Percentiles rank a stretch among this genome's conserved stretches.
These are phyloP conservation scores for Enteromius radiatus DNA, from an alignment of 2,797 vertebrate genomes.

Conservation along the genomic window DNA sequence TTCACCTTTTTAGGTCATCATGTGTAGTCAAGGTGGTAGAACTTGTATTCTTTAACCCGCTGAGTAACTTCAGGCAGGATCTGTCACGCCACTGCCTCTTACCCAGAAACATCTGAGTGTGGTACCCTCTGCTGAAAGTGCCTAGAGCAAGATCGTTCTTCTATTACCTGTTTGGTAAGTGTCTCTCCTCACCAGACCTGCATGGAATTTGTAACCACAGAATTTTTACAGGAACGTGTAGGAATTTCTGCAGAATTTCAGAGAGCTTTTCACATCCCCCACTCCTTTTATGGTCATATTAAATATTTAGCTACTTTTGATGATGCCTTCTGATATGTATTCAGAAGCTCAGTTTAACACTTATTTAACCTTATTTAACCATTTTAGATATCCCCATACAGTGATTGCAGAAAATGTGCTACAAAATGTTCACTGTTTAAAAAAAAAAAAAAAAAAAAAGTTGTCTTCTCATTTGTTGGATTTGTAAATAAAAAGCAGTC, in stretches of 20 bases:
- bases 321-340: background rate
- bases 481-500: background rate
- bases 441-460: too few relatives aligned
- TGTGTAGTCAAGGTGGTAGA: slow-evolving; percentile 91
- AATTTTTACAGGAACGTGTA: background rate
- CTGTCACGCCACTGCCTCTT: slow-evolving; percentile 76
- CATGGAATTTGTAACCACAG: background rate
- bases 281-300: background rate
- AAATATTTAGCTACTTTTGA: background rate
- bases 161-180: slow-evolving; percentile 27
- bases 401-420: background rate
- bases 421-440: background rate
- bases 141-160: slow-evolving; percentile 3
- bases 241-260: background rate
- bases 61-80: slow-evolving; percentile 85
- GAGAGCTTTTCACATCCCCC: background rate
- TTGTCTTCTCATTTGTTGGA: too few relatives aligned
- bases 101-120: slow-evolving; percentile 29
- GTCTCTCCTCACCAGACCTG: background rate
- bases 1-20: slow-evolving; percentile 83
- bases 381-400: background rate
- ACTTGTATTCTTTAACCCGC: slow-evolving; percentile 92
- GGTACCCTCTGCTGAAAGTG: slow-evolving; percentile 54
- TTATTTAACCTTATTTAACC: background rate
- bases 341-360: background rate